phyloP scores from a whole-genome alignment of 2,113 vertebrate genomes.

The Gavialis gangeticus region DNA sequence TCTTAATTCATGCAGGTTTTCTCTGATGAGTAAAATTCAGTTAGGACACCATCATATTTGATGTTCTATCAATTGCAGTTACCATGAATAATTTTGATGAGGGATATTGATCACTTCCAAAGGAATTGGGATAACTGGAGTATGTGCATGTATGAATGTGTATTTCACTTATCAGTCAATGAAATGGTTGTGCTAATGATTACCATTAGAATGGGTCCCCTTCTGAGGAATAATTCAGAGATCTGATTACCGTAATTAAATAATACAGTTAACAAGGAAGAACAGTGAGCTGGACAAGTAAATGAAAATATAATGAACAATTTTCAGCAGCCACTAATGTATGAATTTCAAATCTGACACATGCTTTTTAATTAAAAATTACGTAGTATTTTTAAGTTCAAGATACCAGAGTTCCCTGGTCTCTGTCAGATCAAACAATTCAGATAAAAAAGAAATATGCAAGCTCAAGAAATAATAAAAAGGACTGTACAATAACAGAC shows the following conservation, averaged over 20 bases:
- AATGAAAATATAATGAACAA: neutral
- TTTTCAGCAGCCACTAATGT: neutral
- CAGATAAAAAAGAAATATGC: neutral
- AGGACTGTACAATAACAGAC: slow-evolving; percentile 20
- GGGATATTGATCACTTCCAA: neutral
- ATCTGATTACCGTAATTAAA: neutral
- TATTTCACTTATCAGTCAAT: neutral
- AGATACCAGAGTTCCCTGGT: neutral
- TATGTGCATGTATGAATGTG: neutral
- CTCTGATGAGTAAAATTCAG: slow-evolving; percentile 48
- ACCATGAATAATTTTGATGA: slow-evolving; percentile 16
- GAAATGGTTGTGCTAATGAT: neutral
- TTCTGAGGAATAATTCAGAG: neutral
- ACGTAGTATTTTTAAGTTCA: neutral
- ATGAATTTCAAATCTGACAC: neutral
- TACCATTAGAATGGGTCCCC: neutral
- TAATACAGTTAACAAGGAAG: neutral
- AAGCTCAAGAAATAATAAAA: neutral
- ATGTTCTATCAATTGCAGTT: neutral
- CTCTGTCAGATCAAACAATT: neutral
- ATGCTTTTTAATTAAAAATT: neutral
- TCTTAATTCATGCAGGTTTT: slow-evolving; percentile 22
- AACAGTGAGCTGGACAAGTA: neutral
- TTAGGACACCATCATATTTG: neutral
- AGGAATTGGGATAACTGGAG: neutral